These are phyloP conservation scores for Sthenelais limicola DNA, from an alignment of 2,888 invertebrate species.

Conservation along the genomic window DNA sequence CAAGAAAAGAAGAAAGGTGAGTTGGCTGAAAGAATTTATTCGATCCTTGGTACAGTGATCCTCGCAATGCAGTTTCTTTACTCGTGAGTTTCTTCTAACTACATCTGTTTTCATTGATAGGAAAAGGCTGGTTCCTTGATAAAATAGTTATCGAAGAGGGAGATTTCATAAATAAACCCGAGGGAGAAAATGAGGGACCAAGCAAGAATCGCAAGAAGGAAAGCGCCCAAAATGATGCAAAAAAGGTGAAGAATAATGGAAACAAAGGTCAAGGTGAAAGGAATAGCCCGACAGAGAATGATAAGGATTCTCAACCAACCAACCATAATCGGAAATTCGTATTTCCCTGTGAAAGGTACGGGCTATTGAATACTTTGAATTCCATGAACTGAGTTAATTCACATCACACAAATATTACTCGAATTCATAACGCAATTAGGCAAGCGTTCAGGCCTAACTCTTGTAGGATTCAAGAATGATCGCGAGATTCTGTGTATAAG, in stretches of 20 bases:
- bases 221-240: conserved; percentile 61
- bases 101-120: conserved; percentile 59
- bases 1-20: not conserved
- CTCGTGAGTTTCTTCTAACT: conserved; percentile 60
- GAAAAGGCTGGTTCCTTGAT: conserved; percentile 67
- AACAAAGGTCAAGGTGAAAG: not conserved
- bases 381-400: too few species aligned
- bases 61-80: conserved; percentile 66
- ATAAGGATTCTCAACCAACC: too few species aligned
- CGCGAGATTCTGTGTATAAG: too few species aligned
- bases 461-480: too few species aligned
- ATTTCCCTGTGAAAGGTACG: too few species aligned
- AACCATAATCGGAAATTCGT: too few species aligned
- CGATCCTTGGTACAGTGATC: too few species aligned
- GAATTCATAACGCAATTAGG: too few species aligned
- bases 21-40: not conserved
- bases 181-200: conserved; percentile 62
- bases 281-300: not conserved
- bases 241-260: conserved; percentile 48
- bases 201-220: conserved; percentile 60
- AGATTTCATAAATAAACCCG: too few species aligned
- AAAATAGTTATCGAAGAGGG: conserved; percentile 62
- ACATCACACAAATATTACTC: too few species aligned
- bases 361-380: too few species aligned
- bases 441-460: too few species aligned